Conservation (phyloP, 2,797 vertebrate genomes). For the Urosaurus nigricauda region DNA sequence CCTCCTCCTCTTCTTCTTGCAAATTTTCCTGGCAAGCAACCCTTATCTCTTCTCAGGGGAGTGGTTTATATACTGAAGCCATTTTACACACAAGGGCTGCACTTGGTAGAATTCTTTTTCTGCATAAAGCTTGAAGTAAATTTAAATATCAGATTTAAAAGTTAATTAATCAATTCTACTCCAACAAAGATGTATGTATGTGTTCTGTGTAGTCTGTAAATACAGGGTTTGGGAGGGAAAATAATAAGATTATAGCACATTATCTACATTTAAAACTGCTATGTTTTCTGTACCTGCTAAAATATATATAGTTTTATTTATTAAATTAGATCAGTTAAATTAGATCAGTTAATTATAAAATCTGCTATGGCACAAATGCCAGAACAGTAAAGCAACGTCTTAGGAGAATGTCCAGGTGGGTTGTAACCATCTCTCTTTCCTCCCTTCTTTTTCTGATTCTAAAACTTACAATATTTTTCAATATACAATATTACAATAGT, state of each 20-base stretch:
- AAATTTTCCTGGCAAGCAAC: background rate
- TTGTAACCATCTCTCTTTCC: background rate
- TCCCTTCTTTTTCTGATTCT: background rate
- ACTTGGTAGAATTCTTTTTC: background rate
- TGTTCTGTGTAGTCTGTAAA: slow-evolving; percentile 1
- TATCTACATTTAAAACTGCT: background rate
- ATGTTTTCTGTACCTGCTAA: background rate
- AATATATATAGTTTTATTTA: background rate
- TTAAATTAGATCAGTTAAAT: background rate
- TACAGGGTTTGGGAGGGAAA: background rate
- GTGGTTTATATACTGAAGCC: background rate
- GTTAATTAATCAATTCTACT: slow-evolving; percentile 7
- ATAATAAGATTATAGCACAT: background rate
- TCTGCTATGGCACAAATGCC: background rate
- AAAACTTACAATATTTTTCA: background rate
- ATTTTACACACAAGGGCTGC: slow-evolving; percentile 15
- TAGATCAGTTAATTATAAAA: background rate
- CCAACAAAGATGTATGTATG: background rate
- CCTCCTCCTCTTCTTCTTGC: background rate
- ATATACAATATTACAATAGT: too few relatives aligned
- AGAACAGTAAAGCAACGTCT: background rate
- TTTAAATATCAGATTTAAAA: slow-evolving; percentile 27
- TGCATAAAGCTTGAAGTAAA: background rate
- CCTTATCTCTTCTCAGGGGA: background rate
- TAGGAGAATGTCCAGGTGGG: background rate